A percentile compares a stretch with the other conserved stretches of the same genome.
Conservation (phyloP, 2,888 invertebrate genomes). For the Thecophora atra region DNA sequence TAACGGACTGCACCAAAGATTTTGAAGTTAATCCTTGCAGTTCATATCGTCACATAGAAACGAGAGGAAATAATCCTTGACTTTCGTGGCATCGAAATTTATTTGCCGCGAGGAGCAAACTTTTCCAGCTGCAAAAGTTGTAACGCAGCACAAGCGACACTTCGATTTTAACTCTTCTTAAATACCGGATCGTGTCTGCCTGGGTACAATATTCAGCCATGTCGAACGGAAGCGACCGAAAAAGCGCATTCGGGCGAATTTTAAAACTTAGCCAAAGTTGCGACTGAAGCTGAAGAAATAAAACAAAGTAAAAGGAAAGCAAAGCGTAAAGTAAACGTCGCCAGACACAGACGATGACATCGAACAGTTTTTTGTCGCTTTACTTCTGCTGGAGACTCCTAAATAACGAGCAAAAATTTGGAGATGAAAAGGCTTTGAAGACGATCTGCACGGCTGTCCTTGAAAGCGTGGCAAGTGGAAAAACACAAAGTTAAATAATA, state of each 20-base stretch:
- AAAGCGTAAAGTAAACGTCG: constrained; percentile 12
- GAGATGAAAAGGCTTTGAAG: background rate
- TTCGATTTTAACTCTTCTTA: constrained; percentile 11
- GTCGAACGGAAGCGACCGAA: constrained; percentile 23
- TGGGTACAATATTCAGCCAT: constrained; percentile 17
- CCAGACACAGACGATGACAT: constrained; percentile 21
- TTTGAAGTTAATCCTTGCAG: background rate
- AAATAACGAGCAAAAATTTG: background rate
- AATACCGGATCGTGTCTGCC: background rate
- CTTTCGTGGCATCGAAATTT: constrained; percentile 9
- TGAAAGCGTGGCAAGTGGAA: constrained; percentile 13
- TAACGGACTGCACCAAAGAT: constrained; percentile 22
- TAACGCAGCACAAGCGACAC: background rate
- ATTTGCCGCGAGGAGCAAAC: background rate
- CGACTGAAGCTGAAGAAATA: background rate
- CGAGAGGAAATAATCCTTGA: background rate
- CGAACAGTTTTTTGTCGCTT: constrained; percentile 2
- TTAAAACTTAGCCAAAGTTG: constrained; percentile 21
- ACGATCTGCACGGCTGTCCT: background rate
- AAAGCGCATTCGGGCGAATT: background rate
- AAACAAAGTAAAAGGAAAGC: background rate
- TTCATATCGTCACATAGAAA: background rate
- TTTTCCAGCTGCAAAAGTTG: constrained; percentile 16
- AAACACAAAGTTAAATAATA: constrained; percentile 39
- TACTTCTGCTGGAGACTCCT: background rate